Evolutionary conservation across 2,797 vertebrate genomes (phyloP).

Genomic region (Pipistrellus kuhlii): DNA sequence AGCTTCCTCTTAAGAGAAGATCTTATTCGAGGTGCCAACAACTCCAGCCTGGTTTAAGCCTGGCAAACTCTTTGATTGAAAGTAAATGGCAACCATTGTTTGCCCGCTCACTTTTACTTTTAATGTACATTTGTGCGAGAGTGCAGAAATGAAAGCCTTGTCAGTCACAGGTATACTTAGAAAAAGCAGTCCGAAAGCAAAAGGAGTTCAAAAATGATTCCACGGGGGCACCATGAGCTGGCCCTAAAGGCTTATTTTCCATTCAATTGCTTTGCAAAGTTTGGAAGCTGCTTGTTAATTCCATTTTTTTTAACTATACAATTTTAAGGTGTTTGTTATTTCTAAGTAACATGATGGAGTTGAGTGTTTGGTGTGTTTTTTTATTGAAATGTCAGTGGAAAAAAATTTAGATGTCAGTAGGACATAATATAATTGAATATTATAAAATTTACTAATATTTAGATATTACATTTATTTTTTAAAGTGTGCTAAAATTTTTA

Average conservation of each 20-base stretch:
- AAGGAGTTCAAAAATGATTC: slow-evolving; percentile 52
- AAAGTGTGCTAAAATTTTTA: slow-evolving; percentile 56
- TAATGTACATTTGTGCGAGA: slow-evolving; percentile 51
- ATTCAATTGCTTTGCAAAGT: slow-evolving; percentile 58
- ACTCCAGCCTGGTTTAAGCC: slow-evolving; percentile 49
- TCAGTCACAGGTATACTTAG: slow-evolving; percentile 62
- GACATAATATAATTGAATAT: slow-evolving; percentile 67
- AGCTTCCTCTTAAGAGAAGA: slow-evolving; percentile 47
- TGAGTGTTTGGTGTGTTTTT: slow-evolving; percentile 27
- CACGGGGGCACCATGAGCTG: neutral
- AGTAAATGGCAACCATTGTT: slow-evolving; percentile 73
- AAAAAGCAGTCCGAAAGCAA: slow-evolving; percentile 70
- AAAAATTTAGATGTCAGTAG: neutral
- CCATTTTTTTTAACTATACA: neutral
- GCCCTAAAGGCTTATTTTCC: slow-evolving; percentile 52
- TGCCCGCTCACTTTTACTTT: slow-evolving; percentile 61
- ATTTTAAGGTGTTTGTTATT: slow-evolving; percentile 69
- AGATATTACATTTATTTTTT: slow-evolving; percentile 49
- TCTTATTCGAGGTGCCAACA: slow-evolving; percentile 54
- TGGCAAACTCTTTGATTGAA: slow-evolving; percentile 65
- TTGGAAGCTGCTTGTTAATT: slow-evolving; percentile 75
- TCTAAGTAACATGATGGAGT: slow-evolving; percentile 28
- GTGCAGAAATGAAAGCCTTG: slow-evolving; percentile 67
- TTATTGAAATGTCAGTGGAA: slow-evolving; percentile 48
- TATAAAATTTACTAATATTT: slow-evolving; percentile 56